Conservation (phyloP, 2,888 invertebrate genomes). For the Agrypnus murinus region DNA sequence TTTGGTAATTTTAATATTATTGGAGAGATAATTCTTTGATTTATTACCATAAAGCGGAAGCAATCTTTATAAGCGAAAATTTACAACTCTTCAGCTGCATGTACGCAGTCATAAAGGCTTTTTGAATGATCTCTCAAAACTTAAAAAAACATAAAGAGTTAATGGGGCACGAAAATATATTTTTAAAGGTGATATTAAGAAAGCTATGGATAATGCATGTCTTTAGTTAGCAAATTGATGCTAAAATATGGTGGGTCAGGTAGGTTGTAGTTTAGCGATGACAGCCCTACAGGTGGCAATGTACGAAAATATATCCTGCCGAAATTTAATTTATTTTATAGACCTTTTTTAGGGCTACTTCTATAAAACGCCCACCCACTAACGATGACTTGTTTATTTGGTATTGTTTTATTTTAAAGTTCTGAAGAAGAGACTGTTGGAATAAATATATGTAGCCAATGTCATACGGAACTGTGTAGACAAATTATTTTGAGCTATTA, state of each 20-base stretch:
- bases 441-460: too few species aligned
- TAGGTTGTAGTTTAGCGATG: constrained; percentile 55
- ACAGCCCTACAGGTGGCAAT: constrained; percentile 57
- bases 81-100: constrained; percentile 9
- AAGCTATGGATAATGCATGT: constrained; percentile 52
- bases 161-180: constrained; percentile 4
- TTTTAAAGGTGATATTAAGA: background rate
- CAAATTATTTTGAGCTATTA: too few species aligned
- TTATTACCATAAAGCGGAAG: background rate
- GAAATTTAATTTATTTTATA: constrained; percentile 53
- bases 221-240: constrained; percentile 57
- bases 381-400: too few species aligned
- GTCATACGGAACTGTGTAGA: too few species aligned
- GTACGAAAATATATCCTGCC: constrained; percentile 41
- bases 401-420: too few species aligned
- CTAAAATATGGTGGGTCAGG: constrained; percentile 58
- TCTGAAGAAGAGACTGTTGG: too few species aligned
- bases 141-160: background rate
- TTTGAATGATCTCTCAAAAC: background rate
- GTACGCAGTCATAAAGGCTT: constrained; percentile 3
- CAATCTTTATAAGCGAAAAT: background rate
- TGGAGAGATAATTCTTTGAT: background rate
- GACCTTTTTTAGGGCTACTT: too few species aligned
- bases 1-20: too few species aligned
- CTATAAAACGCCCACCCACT: too few species aligned